phyloP scores from a whole-genome alignment of 1,140 invertebrate species.

The Neodiprion virginianus region DNA sequence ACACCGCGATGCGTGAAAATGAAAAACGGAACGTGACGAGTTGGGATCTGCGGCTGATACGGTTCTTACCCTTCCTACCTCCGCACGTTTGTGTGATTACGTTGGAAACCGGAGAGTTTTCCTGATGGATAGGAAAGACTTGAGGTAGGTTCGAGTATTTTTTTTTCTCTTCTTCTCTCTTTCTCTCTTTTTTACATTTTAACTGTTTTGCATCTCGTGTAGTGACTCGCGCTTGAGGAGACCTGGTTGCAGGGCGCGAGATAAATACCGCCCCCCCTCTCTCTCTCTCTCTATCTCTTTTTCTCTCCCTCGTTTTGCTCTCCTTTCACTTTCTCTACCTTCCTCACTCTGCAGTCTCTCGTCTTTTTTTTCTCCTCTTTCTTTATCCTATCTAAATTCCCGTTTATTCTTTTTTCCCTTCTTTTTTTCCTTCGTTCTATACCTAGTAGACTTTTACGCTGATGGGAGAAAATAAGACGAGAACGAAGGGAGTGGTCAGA shows the following conservation, averaged over 20 bases:
- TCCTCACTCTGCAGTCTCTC: neutral
- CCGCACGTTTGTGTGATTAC: neutral
- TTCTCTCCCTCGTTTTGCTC: neutral
- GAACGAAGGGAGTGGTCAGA: slow-evolving; percentile 4
- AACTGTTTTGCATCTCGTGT: neutral
- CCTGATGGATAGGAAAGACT: too few relatives aligned
- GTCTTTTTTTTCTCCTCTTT: neutral
- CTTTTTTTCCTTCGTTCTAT: slow-evolving; percentile 11
- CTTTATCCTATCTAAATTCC: neutral
- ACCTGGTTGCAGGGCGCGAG: too few relatives aligned
- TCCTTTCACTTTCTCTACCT: neutral
- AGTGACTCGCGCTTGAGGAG: too few relatives aligned
- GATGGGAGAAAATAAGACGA: slow-evolving; percentile 28
- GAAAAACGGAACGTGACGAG: neutral
- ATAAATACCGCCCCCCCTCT: neutral
- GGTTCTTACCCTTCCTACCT: neutral
- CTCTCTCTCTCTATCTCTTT: neutral
- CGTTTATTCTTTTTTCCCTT: neutral
- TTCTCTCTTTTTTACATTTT: neutral
- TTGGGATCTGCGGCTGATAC: neutral
- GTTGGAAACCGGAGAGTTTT: neutral
- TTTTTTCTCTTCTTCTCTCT: neutral
- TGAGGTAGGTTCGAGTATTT: neutral
- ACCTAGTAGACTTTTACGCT: slow-evolving; percentile 33
- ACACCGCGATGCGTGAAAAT: neutral